A percentile compares a stretch with the other conserved stretches of the same genome.
Evolutionary conservation across 2,888 invertebrate species (phyloP).

Genomic region (Apeira syringaria): DNA sequence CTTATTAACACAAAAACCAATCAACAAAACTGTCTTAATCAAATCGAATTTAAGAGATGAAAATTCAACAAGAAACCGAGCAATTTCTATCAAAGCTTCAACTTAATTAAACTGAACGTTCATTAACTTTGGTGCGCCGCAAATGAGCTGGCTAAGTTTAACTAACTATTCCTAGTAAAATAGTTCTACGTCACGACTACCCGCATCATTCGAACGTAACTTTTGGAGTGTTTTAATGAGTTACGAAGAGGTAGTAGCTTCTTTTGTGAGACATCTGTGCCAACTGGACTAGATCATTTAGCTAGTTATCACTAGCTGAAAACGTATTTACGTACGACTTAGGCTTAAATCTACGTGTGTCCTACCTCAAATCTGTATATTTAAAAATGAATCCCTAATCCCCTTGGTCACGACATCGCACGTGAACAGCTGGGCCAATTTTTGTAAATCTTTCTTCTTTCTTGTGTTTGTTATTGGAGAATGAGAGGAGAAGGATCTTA

Average conservation of each 20-base stretch:
- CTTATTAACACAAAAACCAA: conserved; percentile 13
- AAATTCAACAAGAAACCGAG: conserved; percentile 24
- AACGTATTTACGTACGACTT: too few relatives aligned
- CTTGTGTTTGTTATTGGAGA: too few relatives aligned
- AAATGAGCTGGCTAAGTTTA: conserved; percentile 57
- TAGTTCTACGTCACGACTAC: conserved; percentile 46
- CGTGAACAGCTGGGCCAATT: too few relatives aligned
- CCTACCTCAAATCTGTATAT: too few relatives aligned
- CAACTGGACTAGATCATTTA: background rate
- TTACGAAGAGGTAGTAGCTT: conserved; percentile 10
- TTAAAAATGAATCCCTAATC: too few relatives aligned
- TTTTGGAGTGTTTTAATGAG: conserved; percentile 27
- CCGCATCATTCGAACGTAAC: conserved; percentile 22
- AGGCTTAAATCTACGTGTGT: too few relatives aligned
- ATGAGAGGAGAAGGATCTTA: too few relatives aligned
- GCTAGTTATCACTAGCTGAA: too few relatives aligned
- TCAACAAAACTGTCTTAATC: conserved; percentile 14
- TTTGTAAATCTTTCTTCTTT: too few relatives aligned
- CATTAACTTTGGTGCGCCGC: conserved; percentile 53
- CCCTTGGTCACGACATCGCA: too few relatives aligned
- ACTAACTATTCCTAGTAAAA: conserved; percentile 53
- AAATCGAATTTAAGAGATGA: conserved; percentile 12
- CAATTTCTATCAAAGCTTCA: conserved; percentile 48
- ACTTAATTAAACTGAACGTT: conserved; percentile 56
- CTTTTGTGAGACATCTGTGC: conserved; percentile 2